These are phyloP conservation scores for Harmothoe impar DNA, from an alignment of 2,888 invertebrate species.

Conservation along the genomic window DNA sequence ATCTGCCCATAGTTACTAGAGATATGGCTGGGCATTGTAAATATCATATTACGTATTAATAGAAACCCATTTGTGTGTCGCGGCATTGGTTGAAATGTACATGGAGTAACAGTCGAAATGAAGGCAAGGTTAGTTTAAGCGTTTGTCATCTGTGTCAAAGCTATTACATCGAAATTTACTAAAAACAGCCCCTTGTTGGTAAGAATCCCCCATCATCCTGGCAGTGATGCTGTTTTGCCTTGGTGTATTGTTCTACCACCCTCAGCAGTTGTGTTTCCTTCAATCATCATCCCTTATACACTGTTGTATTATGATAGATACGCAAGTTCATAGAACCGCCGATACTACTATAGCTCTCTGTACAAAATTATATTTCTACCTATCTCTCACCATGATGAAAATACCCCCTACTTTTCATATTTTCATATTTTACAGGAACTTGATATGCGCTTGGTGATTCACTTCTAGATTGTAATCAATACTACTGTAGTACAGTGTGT, in stretches of 20 bases:
- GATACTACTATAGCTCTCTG: neutral
- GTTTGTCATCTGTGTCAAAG: too few species aligned
- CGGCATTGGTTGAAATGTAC: neutral
- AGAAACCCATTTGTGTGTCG: neutral
- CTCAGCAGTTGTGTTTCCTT: neutral
- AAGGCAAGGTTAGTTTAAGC: conserved; percentile 9
- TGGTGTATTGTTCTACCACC: conserved; percentile 21
- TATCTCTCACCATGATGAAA: neutral
- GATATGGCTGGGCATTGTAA: neutral
- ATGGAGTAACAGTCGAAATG: conserved; percentile 36
- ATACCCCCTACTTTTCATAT: neutral
- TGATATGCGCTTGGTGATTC: too few species aligned
- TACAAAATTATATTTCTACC: conserved; percentile 16
- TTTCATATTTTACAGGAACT: too few species aligned
- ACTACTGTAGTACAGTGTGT: neutral
- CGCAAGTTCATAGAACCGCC: neutral
- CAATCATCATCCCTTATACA: neutral
- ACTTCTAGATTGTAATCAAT: too few species aligned
- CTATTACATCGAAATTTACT: too few species aligned
- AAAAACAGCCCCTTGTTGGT: neutral
- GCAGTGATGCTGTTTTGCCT: conserved; percentile 52
- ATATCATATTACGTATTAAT: neutral
- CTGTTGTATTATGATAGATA: neutral
- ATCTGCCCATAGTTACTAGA: neutral
- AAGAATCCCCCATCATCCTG: neutral